A percentile compares a stretch with the other conserved stretches of the same genome.
These are phyloP conservation scores for Turdus rufiventris DNA, from an alignment of 2,113 vertebrate genomes.

Conservation along the genomic window DNA sequence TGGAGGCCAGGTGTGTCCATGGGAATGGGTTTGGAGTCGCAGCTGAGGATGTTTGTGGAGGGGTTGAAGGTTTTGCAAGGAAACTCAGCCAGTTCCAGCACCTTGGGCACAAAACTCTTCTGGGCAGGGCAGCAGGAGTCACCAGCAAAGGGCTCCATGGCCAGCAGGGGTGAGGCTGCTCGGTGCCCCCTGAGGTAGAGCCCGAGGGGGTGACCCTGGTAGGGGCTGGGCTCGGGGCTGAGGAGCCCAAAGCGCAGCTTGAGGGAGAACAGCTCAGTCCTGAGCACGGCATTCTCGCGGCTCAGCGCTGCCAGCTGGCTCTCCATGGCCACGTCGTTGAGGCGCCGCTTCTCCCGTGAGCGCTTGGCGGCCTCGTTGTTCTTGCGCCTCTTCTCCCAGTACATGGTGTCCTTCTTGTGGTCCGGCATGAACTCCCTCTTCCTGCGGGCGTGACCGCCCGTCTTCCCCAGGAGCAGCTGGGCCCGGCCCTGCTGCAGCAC, in stretches of 20 bases:
- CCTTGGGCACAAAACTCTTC: neutral
- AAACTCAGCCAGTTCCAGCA: neutral
- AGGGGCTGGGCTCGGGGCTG: neutral
- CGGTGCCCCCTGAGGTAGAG: constrained; percentile 4
- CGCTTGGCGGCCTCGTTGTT: constrained; percentile 90
- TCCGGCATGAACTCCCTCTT: constrained; percentile 88
- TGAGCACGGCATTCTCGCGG: constrained; percentile 82
- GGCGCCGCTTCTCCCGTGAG: constrained; percentile 85
- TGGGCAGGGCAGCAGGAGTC: constrained; percentile 45
- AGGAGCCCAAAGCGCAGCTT: constrained; percentile 77
- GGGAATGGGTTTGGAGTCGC: neutral
- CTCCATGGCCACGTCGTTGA: constrained; percentile 83
- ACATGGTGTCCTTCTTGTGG: constrained; percentile 84
- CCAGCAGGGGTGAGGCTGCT: neutral
- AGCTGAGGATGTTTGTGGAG: neutral
- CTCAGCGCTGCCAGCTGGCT: constrained; percentile 74
- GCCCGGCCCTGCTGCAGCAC: neutral
- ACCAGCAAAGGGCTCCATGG: neutral
- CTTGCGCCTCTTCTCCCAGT: constrained; percentile 91
- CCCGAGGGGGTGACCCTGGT: neutral
- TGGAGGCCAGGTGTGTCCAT: neutral
- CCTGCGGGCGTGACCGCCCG: constrained; percentile 39
- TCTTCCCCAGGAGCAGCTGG: neutral
- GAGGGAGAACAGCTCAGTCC: constrained; percentile 79
- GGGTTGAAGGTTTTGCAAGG: neutral